Percentiles rank a stretch among this genome's conserved stretches.
Evolutionary conservation across 2,113 vertebrate species (phyloP).

Genomic region (Globicephala melas): DNA sequence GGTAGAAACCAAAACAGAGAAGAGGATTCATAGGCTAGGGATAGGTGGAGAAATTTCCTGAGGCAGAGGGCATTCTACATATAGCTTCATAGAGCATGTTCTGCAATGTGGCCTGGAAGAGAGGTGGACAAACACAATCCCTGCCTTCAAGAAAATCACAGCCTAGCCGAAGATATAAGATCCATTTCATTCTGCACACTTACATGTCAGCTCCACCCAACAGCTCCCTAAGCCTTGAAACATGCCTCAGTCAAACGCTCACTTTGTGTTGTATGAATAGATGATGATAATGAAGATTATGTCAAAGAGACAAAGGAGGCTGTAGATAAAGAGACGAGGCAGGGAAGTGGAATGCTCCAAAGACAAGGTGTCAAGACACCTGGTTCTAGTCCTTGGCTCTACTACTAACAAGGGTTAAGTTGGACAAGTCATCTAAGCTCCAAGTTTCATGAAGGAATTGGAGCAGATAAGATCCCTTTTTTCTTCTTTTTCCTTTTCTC

Average conservation of each 20-base stretch:
- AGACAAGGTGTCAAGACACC: neutral
- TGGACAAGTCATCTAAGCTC: neutral
- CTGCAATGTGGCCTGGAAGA: neutral
- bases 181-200: neutral
- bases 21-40: neutral
- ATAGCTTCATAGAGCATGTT: neutral
- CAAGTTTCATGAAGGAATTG: neutral
- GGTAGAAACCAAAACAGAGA: constrained; percentile 7
- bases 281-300: neutral
- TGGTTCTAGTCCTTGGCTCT: neutral
- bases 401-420: neutral
- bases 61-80: neutral
- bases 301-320: neutral
- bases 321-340: neutral
- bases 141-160: constrained; percentile 2
- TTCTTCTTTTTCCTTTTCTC: constrained; percentile 23
- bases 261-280: neutral
- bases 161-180: neutral
- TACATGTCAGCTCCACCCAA: neutral
- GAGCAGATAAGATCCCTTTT: neutral
- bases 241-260: neutral
- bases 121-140: neutral
- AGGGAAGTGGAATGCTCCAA: neutral
- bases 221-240: neutral
- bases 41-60: neutral